Percentiles rank a stretch among this genome's conserved stretches.
Evolutionary conservation across 2,797 vertebrate genomes (phyloP).

Genomic region (Chromobotia macracanthus): DNA sequence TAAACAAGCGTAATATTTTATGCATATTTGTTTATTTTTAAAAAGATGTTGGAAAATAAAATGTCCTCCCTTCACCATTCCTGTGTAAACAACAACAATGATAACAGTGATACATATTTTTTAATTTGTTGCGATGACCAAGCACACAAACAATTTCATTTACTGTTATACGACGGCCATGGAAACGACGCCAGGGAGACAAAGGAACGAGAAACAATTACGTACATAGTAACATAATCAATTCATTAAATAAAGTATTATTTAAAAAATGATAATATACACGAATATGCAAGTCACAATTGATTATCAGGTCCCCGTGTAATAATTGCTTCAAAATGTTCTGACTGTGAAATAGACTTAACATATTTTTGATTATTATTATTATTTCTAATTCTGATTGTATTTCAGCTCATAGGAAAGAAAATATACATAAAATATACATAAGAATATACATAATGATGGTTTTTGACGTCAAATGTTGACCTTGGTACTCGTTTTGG

Average conservation of each 20-base stretch:
- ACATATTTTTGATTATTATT: no score
- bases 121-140: no score
- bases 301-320: background rate
- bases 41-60: background rate
- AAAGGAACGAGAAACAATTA: no score
- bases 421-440: no score
- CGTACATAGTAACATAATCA: no score
- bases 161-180: no score
- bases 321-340: background rate
- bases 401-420: no score
- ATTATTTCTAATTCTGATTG: background rate
- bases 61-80: background rate
- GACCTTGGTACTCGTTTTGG: background rate
- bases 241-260: no score
- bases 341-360: no score
- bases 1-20: background rate
- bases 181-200: no score
- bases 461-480: background rate
- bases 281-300: background rate
- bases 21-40: background rate
- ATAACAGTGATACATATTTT: background rate
- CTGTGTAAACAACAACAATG: background rate
- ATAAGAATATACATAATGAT: background rate
- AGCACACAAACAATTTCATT: no score
- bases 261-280: background rate